These are phyloP conservation scores for Ridgeia piscesae DNA, from an alignment of 1,140 invertebrate genomes.

Conservation along the genomic window DNA sequence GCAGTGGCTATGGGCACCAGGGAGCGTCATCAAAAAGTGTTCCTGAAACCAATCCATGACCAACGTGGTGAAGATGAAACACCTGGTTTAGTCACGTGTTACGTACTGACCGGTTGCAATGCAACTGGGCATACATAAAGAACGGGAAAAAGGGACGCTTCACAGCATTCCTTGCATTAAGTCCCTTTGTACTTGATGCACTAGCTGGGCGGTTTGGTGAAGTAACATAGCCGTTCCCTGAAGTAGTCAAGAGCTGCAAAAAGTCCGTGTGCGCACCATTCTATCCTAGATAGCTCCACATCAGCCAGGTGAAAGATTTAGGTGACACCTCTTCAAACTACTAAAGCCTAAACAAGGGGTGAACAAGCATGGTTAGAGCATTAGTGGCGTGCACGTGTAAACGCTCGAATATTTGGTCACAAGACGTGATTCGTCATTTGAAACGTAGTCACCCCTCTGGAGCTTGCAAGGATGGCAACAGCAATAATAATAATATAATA, in stretches of 20 bases:
- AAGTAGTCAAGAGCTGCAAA: background rate
- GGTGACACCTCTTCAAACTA: background rate
- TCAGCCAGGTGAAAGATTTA: background rate
- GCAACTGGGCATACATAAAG: constrained; percentile 12
- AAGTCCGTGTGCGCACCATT: background rate
- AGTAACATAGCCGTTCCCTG: background rate
- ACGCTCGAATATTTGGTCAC: background rate
- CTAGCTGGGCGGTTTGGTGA: constrained; percentile 7
- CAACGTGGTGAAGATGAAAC: background rate
- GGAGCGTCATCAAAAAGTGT: background rate
- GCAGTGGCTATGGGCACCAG: constrained; percentile 8
- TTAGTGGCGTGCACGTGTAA: background rate
- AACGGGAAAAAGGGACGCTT: constrained; percentile 13
- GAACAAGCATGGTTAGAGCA: background rate
- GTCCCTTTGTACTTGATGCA: background rate
- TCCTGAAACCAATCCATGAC: constrained; percentile 11
- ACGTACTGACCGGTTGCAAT: background rate
- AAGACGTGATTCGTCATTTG: background rate
- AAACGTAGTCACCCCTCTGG: background rate
- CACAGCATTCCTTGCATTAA: background rate
- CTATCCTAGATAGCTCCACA: background rate
- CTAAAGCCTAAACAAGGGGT: constrained; percentile 3
- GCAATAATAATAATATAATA: no score
- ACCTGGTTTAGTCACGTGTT: constrained; percentile 9
- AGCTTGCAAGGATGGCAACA: background rate